Percentiles rank a stretch among this genome's conserved stretches.
Conservation (phyloP, 1,140 invertebrate genomes). For the Drosophila cardini region DNA sequence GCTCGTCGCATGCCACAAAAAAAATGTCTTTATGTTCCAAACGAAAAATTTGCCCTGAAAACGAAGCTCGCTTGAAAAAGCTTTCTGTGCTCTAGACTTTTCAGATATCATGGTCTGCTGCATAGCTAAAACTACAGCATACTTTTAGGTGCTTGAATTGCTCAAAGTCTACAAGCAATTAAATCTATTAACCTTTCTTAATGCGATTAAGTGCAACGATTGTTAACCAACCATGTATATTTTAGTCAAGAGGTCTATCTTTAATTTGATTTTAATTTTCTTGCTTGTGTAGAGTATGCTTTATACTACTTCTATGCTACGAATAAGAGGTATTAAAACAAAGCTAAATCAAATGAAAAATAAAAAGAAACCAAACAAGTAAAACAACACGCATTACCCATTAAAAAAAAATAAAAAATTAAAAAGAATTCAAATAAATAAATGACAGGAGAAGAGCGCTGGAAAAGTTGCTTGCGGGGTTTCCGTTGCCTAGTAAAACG, state of each 20-base stretch:
- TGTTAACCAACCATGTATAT: no score
- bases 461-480: constrained; percentile 9
- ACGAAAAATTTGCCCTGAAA: constrained; percentile 19
- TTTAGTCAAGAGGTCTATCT: no score
- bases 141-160: no score
- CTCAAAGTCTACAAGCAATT: no score
- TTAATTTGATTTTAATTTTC: no score
- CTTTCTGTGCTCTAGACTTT: no score
- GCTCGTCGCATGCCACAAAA: background rate
- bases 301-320: no score
- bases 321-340: background rate
- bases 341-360: constrained; percentile 12
- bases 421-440: background rate
- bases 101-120: no score
- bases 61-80: constrained; percentile 2
- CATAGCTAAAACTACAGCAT: no score
- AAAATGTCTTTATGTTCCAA: constrained; percentile 31
- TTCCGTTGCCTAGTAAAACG: constrained; percentile 64
- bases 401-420: constrained; percentile 1
- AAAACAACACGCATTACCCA: constrained; percentile 2
- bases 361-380: constrained; percentile 17
- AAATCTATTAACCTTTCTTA: no score
- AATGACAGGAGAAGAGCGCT: background rate
- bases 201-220: no score
- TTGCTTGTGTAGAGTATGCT: no score